These are phyloP conservation scores for Limnephilus lunatus DNA, from an alignment of 2,888 invertebrate species.

Conservation along the genomic window DNA sequence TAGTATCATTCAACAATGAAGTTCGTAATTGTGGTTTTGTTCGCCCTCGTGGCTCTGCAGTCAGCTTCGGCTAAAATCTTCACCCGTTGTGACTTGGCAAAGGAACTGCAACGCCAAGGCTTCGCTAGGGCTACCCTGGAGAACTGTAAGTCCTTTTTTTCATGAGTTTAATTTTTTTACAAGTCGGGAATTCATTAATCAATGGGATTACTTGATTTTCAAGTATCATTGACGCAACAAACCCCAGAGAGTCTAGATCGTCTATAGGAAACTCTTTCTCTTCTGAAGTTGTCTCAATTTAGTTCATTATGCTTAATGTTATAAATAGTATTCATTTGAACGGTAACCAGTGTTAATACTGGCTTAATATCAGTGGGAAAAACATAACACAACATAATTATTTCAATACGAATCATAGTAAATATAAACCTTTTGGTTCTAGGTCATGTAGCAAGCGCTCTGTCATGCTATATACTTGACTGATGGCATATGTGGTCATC, in stretches of 20 bases:
- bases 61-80: constrained; percentile 61
- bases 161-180: not conserved
- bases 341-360: too few species aligned
- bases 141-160: constrained; percentile 60
- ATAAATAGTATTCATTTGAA: too few species aligned
- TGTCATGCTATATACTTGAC: too few species aligned
- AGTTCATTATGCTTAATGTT: too few species aligned
- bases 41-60: not conserved
- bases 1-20: constrained; percentile 17
- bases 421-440: too few species aligned
- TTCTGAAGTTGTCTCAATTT: not conserved
- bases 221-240: not conserved
- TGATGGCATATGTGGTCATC: too few species aligned
- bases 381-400: too few species aligned
- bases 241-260: not conserved
- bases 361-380: too few species aligned
- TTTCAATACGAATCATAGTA: too few species aligned
- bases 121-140: constrained; percentile 67
- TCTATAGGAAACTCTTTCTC: not conserved
- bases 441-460: too few species aligned
- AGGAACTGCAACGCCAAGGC: constrained; percentile 68
- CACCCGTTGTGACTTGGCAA: constrained; percentile 69
- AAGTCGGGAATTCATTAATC: not conserved
- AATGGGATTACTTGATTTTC: not conserved
- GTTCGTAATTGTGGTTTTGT: constrained; percentile 14